Evolutionary conservation across 1,140 invertebrate species (phyloP).

Genomic region (Penaeus chinensis): DNA sequence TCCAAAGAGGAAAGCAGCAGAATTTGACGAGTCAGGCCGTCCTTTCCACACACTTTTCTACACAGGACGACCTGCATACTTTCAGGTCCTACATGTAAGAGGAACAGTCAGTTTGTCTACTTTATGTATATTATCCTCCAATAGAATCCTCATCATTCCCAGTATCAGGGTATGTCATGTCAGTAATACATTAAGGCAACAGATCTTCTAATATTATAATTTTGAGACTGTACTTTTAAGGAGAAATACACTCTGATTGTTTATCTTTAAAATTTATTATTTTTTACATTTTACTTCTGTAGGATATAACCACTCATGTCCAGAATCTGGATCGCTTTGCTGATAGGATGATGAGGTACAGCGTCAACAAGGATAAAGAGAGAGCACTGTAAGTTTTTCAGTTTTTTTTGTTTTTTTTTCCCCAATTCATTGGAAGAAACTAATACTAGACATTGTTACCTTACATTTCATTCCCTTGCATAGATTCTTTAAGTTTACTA

Average conservation of each 20-base stretch:
- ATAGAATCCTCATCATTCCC: no score
- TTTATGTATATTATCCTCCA: no score
- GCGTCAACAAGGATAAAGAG: slow-evolving; percentile 36
- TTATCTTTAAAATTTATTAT: no score
- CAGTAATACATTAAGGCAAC: no score
- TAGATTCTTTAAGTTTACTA: no score
- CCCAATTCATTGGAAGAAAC: neutral
- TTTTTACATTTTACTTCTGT: slow-evolving; percentile 16
- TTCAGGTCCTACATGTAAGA: slow-evolving; percentile 82
- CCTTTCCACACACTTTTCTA: slow-evolving; percentile 92
- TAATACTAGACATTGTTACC: neutral
- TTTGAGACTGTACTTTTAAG: no score
- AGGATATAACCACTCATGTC: slow-evolving; percentile 59
- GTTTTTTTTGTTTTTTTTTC: neutral
- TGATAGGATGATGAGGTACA: slow-evolving; percentile 51
- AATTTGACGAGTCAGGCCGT: slow-evolving; percentile 89
- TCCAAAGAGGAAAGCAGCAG: slow-evolving; percentile 85
- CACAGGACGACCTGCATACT: slow-evolving; percentile 86
- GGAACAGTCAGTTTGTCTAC: no score
- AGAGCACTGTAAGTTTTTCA: slow-evolving; percentile 52
- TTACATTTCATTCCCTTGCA: neutral
- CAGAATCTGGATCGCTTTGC: slow-evolving; percentile 54
- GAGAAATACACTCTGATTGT: no score
- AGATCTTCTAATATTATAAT: no score
- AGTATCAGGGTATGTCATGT: no score